Conservation (phyloP, 1,140 invertebrate genomes). For the Aphelenchoides besseyi region DNA sequence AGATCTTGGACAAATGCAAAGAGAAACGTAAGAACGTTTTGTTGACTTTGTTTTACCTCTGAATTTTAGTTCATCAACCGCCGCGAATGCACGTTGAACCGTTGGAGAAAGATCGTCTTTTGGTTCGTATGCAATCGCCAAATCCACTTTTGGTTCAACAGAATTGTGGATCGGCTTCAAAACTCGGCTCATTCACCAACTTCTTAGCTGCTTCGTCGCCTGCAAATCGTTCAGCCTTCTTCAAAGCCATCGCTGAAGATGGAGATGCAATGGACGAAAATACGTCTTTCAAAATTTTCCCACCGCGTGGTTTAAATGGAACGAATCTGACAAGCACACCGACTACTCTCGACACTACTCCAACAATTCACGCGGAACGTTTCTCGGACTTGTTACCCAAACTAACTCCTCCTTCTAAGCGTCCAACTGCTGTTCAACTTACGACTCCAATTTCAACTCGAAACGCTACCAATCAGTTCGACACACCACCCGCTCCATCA, state of each 20-base stretch:
- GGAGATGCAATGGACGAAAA: neutral
- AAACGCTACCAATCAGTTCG: neutral
- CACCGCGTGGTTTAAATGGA: neutral
- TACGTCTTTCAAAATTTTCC: neutral
- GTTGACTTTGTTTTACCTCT: too few relatives aligned
- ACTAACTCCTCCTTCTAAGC: neutral
- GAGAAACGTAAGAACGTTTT: neutral
- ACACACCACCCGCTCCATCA: neutral
- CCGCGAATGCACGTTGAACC: neutral
- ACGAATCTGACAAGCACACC: neutral
- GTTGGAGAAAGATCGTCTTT: neutral
- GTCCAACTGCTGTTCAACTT: neutral
- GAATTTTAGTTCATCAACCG: neutral
- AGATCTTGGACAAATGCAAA: slow-evolving; percentile 6
- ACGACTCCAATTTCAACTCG: neutral
- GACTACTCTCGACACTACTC: neutral
- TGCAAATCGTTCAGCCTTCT: neutral
- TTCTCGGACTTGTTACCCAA: neutral
- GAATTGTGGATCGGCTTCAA: neutral
- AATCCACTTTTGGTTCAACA: neutral
- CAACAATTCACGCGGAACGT: neutral
- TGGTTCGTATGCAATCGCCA: neutral
- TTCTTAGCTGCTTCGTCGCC: neutral
- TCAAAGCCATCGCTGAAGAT: neutral
- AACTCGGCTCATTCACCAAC: neutral